phyloP scores from a whole-genome alignment of 2,888 invertebrate genomes.

The Podotricha telesiphe region DNA sequence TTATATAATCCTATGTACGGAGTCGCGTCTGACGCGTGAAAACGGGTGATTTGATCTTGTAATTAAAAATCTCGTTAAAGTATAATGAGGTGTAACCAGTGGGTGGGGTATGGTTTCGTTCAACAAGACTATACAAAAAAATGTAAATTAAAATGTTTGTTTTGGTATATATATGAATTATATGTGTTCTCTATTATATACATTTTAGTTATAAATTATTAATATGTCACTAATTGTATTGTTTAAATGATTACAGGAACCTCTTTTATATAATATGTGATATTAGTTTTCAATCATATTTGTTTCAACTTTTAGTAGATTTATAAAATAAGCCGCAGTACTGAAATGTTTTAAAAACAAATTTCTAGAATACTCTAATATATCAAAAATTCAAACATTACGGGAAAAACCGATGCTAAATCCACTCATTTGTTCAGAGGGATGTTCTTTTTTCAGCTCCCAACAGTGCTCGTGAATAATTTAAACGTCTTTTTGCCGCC shows the following conservation, averaged over 20 bases:
- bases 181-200: neutral
- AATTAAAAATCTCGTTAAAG: conserved; percentile 33
- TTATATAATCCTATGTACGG: neutral
- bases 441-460: conserved; percentile 30
- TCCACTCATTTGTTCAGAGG: conserved; percentile 23
- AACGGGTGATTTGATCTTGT: conserved; percentile 29
- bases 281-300: no score
- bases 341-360: no score
- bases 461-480: conserved; percentile 41
- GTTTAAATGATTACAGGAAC: no score
- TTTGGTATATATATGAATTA: neutral
- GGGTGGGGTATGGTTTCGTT: neutral
- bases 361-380: neutral
- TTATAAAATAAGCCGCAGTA: no score
- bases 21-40: conserved; percentile 24
- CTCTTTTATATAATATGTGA: no score
- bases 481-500: conserved; percentile 43
- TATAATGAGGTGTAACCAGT: conserved; percentile 24
- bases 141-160: neutral
- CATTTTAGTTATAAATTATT: neutral
- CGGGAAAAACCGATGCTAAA: conserved; percentile 13
- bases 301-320: no score
- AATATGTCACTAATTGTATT: neutral
- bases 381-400: conserved; percentile 23
- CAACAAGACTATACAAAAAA: neutral